Evolutionary conservation across 37 sponge, comb jelly and placozoan genomes (phyloP), one percentile per base, ranked within the genome.

Genomic region (Chondrosia reniformis): DNA sequence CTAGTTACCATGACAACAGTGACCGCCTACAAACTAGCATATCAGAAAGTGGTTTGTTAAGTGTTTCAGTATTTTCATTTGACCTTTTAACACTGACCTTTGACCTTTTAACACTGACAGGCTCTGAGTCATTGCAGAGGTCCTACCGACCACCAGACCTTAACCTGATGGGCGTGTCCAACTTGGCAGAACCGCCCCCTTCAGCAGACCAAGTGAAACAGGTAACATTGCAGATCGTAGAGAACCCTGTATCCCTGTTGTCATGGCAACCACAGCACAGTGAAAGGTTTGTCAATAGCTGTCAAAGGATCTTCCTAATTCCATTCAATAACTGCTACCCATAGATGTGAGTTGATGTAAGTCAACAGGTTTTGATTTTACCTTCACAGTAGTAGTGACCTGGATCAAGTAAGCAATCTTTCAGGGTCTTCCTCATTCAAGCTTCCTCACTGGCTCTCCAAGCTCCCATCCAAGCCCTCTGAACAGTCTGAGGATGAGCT

Each of bases 111-210:
- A n/a, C n/a, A n/a, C n/a, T n/a, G n/a, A n/a, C n/a, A n/a, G n/a
- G n/a, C n/a, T n/a, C n/a, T n/a, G n/a, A n/a, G n/a, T 82, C 76
- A 21, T 19, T 90, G 17, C 73, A 61, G 32, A 62, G 91, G 22
- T 32, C 84, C 13, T 66, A 76, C 3, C 72, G 91, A 4, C 91
- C 91, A 17, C 91, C 91, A 1, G 81, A 91, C 62, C 81, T 91
- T 21, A 63, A 89, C 56, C 78, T 89, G 13, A 74, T 32, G 66
- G 66, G 36, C 7, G 36, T 64, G 33, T 72, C 85, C 42, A 63
- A 56, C 3, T 21, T 42, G 33, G 49, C 56, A 42, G 37, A 33
- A 36, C 37, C 64, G 37, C 25, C 80, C 5, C 43, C 71, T 31
- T 0, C 33, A 32, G 45, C 43, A 28, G 66, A 28, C 17, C 30